These are phyloP conservation scores for Hemicrepidius hirtus DNA, from an alignment of 2,888 invertebrate genomes.

Conservation along the genomic window DNA sequence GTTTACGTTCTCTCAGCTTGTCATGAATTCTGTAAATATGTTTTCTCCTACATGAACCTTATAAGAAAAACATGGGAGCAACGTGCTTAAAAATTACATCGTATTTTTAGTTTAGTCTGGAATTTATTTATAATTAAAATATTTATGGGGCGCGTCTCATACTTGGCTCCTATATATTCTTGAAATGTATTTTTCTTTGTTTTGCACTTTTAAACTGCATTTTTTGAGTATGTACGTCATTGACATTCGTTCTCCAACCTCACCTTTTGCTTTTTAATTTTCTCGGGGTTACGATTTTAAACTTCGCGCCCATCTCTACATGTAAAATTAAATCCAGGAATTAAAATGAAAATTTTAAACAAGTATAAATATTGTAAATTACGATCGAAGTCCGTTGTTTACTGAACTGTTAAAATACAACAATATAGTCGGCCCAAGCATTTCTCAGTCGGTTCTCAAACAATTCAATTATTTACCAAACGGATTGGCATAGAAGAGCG, in stretches of 20 bases:
- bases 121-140: constrained; percentile 70
- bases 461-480: constrained; percentile 72
- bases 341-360: constrained; percentile 50
- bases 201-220: constrained; percentile 37
- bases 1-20: constrained; percentile 49
- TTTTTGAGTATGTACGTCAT: constrained; percentile 35
- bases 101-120: constrained; percentile 69
- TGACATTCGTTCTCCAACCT: neutral
- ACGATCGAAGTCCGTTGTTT: constrained; percentile 49
- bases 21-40: constrained; percentile 50
- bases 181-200: constrained; percentile 43
- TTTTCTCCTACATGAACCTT: constrained; percentile 45
- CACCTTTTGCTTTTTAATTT: constrained; percentile 3
- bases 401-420: constrained; percentile 50
- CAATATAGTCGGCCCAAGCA: constrained; percentile 58
- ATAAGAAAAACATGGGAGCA: constrained; percentile 60
- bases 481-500: constrained; percentile 72
- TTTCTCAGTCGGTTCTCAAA: constrained; percentile 70
- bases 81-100: constrained; percentile 67
- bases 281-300: constrained; percentile 16
- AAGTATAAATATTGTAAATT: constrained; percentile 48
- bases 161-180: constrained; percentile 60
- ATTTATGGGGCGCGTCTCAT: constrained; percentile 66
- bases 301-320: too few species aligned
- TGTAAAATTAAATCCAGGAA: constrained; percentile 39